Base-by-base conservation (phyloP, 2,888 invertebrate genomes). In the Seira ritae region DNA sequence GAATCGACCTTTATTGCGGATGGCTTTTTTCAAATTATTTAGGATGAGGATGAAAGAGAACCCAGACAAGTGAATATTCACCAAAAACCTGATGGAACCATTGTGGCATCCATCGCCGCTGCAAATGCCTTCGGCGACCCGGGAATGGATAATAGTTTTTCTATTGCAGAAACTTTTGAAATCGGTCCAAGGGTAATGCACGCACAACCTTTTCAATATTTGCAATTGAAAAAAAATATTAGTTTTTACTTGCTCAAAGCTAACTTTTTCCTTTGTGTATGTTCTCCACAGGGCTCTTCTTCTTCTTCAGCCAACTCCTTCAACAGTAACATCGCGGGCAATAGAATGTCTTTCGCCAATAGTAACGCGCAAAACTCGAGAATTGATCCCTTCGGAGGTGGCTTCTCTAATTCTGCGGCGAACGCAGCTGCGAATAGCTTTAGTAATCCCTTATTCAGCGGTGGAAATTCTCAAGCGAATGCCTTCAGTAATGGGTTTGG, bases 171-270 rank as follows among this genome's bases (percentile, higher is more conserved):
- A 60, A 76, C 74, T 8, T 65, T 80, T 24, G 83, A 85, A 46
- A 66, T 84, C 10, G 85, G 85, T 50, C 85, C 80, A 23, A 19
- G 65, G 15, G 85, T 85, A 85, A 71, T 2, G 8, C 2, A 65
- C 6, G 2, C 46, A 17, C 19, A 46, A 20, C 2, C 17, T 69
- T 68, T 31, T 50, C 55, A 10, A 17, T 69, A 2, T 69, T 37
- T 31, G 3, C 8, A 37, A 2, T 62, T 60, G 19, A 46, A 55
- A 66, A 12, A 17, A 31, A 69, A 20, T 23, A 19, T 62, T 23
- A 60, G 23, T 50, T 42, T 17, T 72, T 8, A 68, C 20, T 10
- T 68, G 8, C 8, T 42, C 12, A 42, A 42, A 10, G 12, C 12
- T 42, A 42, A 42, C 12, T 42, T 42, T 22, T 15, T n/a, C 6